A percentile compares a stretch with the other conserved stretches of the same genome.
Conservation (phyloP, 2,797 vertebrate genomes). For the Acridotheres tristis region DNA sequence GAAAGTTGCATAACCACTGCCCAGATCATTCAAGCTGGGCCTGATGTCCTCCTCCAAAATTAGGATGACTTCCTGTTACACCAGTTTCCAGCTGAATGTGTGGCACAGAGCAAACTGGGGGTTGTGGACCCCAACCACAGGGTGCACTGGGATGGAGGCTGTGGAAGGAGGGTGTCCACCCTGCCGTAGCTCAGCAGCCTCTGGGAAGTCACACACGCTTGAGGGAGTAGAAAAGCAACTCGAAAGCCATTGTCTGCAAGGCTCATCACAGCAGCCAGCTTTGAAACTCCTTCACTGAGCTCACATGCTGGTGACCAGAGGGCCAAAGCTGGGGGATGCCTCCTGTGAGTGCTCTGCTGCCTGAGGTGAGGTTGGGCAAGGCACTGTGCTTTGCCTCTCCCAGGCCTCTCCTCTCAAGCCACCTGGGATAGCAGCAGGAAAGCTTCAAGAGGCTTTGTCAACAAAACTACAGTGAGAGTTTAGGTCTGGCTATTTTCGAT, state of each 20-base stretch:
- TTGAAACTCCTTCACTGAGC: not conserved
- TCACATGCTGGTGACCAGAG: not conserved
- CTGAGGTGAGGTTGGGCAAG: rapidly evolving
- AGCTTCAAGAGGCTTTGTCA: not conserved
- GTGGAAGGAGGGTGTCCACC: not conserved
- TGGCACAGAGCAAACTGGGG: rapidly evolving
- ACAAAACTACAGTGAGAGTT: not conserved
- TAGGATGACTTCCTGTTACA: not conserved
- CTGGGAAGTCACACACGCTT: rapidly evolving
- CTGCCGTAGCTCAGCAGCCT: not conserved
- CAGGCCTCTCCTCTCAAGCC: not conserved
- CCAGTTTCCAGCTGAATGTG: not conserved
- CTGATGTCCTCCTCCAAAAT: not conserved
- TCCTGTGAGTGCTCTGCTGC: not conserved
- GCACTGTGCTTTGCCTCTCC: not conserved
- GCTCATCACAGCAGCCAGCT: not conserved
- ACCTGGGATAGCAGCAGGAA: not conserved
- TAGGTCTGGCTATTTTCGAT: not conserved
- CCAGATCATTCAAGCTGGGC: not conserved
- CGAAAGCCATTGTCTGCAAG: not conserved
- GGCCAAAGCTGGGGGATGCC: not conserved
- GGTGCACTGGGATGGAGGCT: not conserved
- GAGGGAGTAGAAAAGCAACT: not conserved
- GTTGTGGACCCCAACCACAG: rapidly evolving
- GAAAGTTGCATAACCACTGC: conserved; percentile 21